These are phyloP conservation scores for Pteronura brasiliensis DNA, from an alignment of 2,113 vertebrate species.

Conservation along the genomic window DNA sequence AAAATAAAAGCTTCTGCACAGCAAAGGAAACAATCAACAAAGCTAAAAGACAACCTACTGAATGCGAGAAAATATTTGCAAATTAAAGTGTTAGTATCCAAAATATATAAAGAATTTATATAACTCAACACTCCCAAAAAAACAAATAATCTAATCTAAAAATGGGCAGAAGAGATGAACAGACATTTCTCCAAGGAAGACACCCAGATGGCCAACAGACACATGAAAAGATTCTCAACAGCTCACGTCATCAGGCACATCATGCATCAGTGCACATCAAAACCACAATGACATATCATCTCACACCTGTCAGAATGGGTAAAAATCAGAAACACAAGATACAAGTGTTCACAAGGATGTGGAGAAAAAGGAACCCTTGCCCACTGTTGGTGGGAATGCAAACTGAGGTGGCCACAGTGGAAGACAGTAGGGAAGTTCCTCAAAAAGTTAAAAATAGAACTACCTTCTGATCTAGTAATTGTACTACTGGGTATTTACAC, in stretches of 20 bases:
- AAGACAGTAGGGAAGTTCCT: neutral
- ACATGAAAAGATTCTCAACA: neutral
- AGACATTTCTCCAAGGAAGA: neutral
- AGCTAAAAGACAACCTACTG: neutral
- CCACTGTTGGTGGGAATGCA: neutral
- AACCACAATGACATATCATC: neutral
- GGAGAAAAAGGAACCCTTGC: neutral
- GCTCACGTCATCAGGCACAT: neutral
- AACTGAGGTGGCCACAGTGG: neutral
- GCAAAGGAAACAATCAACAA: neutral
- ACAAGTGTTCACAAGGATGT: neutral
- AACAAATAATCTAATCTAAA: neutral
- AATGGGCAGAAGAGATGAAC: neutral
- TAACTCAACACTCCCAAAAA: neutral
- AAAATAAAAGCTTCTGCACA: neutral
- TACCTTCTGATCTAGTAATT: neutral
- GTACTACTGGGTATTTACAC: neutral
- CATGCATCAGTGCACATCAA: neutral
- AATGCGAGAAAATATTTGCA: neutral
- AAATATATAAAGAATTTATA: neutral
- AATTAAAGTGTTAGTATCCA: neutral
- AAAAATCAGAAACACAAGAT: neutral
- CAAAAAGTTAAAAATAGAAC: neutral
- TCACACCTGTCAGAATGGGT: neutral
- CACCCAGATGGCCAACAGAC: neutral